phyloP scores from a whole-genome alignment of 2,888 invertebrate species.

The Chalcosyrphus nemorum region DNA sequence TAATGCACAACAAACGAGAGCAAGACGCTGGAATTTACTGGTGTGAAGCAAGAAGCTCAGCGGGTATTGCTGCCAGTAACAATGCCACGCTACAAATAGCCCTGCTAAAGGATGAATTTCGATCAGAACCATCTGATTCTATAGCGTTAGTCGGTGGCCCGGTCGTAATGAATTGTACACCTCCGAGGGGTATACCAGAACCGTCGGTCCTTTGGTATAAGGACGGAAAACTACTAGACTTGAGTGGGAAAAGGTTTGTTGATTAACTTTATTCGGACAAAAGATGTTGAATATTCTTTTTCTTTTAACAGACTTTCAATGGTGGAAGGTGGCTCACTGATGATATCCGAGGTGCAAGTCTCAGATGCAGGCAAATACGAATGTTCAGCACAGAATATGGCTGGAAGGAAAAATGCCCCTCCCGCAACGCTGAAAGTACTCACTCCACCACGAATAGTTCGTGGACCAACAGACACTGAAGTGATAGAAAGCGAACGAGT shows the following conservation, averaged over 20 bases:
- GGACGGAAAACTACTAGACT: conserved; percentile 75
- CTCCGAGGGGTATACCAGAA: conserved; percentile 76
- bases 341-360: conserved; percentile 76
- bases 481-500: conserved; percentile 76
- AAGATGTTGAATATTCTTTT: no score
- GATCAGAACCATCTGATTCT: conserved; percentile 75
- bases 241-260: conserved; percentile 76
- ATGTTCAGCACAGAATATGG: conserved; percentile 77
- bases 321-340: conserved; percentile 75
- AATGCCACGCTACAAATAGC: conserved; percentile 91
- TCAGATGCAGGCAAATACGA: conserved; percentile 76
- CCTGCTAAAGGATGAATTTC: conserved; percentile 79
- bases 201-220: conserved; percentile 77
- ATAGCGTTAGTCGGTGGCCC: conserved; percentile 76
- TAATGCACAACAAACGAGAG: conserved; percentile 88
- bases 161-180: conserved; percentile 75
- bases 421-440: conserved; percentile 75
- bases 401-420: conserved; percentile 75
- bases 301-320: conserved; percentile 73
- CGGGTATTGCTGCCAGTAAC: conserved; percentile 88
- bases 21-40: conserved; percentile 91
- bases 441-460: conserved; percentile 75
- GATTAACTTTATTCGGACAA: neutral
- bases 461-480: conserved; percentile 76
- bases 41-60: conserved; percentile 90